Base-by-base conservation (phyloP, 2,113 vertebrate species). In the Athene cunicularia region DNA sequence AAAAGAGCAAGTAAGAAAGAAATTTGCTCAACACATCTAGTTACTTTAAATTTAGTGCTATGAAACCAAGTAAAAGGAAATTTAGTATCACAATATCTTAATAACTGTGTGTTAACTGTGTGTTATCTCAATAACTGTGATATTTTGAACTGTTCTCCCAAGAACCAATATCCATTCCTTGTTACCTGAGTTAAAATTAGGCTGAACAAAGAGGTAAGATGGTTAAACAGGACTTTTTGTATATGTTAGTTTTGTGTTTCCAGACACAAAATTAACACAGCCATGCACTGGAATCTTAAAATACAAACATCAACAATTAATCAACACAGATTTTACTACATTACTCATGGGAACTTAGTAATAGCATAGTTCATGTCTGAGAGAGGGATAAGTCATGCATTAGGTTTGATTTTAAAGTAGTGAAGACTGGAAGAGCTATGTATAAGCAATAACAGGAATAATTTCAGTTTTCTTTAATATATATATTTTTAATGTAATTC, bases 331-430 rank as follows among this genome's bases (percentile, higher is more conserved):
- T 70, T 88, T 98, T 84, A 79, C 66, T 56, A 22, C 35, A n/a
- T 39, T 33, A 2, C 86, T 96, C 11, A 7, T 50, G 45, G 79
- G 84, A 95, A 95, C 94, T 95, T 93, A 81, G 89, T 87, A 91
- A 91, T 49, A 92, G 62, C 35, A 71, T 87, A 95, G 70, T 86
- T 83, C 58, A 50, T 85, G 85, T 56, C 55, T 93, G 74, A 88
- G 72, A 86, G 59, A 85, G n/a, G 30, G 26, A 90, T 63, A 88
- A 93, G 75, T 86, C 63, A 72, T 28, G 35, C 59, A 74, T 62
- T 67, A 82, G 77, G 81, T 96, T 93, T 93, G 59, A 76, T 84
- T 96, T 97, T 97, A 79, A 93, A 95, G 55, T 89, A 93, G 37
- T 74, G 70, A 95, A 91, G 63, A 26, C 67, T 96, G 80, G 81